Conservation (phyloP, 2,113 vertebrate species). For the Antennarius striatus region DNA sequence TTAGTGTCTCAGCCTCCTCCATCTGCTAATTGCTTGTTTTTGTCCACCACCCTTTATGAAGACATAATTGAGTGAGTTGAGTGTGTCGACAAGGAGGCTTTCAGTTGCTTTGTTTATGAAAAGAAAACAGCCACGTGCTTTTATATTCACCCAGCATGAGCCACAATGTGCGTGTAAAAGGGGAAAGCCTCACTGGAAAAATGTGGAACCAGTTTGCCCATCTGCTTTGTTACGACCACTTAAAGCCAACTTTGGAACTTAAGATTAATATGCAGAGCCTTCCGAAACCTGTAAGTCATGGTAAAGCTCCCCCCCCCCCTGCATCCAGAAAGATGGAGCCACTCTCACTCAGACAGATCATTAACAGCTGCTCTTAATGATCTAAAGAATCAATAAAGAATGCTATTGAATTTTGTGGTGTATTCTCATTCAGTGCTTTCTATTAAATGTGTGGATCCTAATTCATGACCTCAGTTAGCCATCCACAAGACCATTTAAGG, state of each 20-base stretch:
- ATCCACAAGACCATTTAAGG: neutral
- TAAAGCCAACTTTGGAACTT: constrained; percentile 42
- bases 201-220: constrained; percentile 24
- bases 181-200: constrained; percentile 23
- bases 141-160: constrained; percentile 25
- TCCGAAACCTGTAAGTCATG: constrained; percentile 1
- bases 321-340: neutral
- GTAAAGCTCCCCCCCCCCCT: constrained; percentile 8
- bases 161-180: constrained; percentile 41
- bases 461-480: constrained; percentile 4
- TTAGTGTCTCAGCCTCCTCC: constrained; percentile 61
- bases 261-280: constrained; percentile 1
- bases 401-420: neutral
- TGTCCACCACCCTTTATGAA: constrained; percentile 63
- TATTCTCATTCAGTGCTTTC: neutral
- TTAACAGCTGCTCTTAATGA: neutral
- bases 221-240: constrained; percentile 36
- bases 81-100: constrained; percentile 63
- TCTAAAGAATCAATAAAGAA: neutral
- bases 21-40: constrained; percentile 81
- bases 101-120: constrained; percentile 63
- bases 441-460: neutral
- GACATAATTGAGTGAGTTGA: constrained; percentile 67
- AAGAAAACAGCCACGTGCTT: constrained; percentile 59
- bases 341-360: neutral